phyloP scores from a whole-genome alignment of 92 coral and sea anemone genomes.

The Palythoa grandis region DNA sequence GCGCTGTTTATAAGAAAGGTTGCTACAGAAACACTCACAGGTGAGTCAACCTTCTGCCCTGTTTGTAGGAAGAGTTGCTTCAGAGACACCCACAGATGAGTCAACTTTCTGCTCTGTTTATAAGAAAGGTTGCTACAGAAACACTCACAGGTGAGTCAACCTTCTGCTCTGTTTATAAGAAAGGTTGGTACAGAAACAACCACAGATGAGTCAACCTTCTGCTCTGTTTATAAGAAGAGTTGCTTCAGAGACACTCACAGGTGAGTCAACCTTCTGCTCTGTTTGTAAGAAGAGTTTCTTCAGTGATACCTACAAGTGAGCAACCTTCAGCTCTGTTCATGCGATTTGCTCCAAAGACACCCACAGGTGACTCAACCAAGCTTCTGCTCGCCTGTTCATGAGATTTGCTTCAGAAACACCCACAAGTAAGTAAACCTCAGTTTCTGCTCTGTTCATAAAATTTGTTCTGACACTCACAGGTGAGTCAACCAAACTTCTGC shows the following conservation, averaged over 20 bases:
- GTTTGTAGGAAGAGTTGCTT: constrained; percentile 5
- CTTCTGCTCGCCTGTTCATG: background rate
- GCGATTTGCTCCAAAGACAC: constrained; percentile 47
- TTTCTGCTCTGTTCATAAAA: background rate
- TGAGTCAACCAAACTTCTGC: constrained; percentile 27
- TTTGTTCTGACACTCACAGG: constrained; percentile 61
- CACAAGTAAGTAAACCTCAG: no score
- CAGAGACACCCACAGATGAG: constrained; percentile 63
- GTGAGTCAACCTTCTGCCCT: constrained; percentile 39
- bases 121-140: background rate
- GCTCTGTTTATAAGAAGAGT: background rate
- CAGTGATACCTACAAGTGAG: no score
- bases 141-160: background rate
- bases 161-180: no score
- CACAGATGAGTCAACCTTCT: no score
- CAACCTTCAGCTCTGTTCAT: no score
- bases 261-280: constrained; percentile 39
- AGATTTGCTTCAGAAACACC: background rate
- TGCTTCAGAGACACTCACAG: constrained; percentile 58
- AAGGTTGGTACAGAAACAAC: no score
- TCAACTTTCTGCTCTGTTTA: background rate
- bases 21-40: constrained; percentile 57
- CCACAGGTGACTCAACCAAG: constrained; percentile 63
- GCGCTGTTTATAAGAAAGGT: background rate
- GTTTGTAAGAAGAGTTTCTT: background rate